Evolutionary conservation across 2,797 vertebrate species (phyloP).

Genomic region (Muscicapa striata): DNA sequence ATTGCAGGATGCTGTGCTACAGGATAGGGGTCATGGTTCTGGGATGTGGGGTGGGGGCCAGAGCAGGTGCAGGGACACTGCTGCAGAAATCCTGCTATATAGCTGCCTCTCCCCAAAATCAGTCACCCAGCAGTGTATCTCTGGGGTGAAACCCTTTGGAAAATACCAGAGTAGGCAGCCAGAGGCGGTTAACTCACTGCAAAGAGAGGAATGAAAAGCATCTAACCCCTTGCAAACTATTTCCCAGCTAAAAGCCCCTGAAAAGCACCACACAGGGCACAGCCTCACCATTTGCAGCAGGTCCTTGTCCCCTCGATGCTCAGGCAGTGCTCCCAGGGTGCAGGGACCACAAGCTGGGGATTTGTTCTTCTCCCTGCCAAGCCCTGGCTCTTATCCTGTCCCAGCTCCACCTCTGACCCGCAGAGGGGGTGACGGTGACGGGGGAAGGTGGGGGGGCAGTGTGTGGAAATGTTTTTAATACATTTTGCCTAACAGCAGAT

Average conservation of each 20-base stretch:
- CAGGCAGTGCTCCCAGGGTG: background rate
- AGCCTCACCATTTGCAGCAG: slow-evolving; percentile 50
- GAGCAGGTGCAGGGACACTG: background rate
- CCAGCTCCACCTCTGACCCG: slow-evolving; percentile 12
- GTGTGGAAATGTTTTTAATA: background rate
- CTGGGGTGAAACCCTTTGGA: background rate
- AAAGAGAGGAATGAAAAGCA: background rate
- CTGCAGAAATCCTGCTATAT: background rate
- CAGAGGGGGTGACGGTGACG: background rate
- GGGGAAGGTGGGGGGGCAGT: background rate
- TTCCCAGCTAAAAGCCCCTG: background rate
- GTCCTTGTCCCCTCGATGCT: background rate
- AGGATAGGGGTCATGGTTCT: background rate
- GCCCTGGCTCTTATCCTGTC: slow-evolving; percentile 14
- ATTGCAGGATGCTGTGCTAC: background rate
- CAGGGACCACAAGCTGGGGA: background rate
- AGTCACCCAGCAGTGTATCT: background rate
- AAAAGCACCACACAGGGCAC: background rate
- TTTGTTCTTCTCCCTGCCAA: background rate
- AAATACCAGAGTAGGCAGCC: background rate
- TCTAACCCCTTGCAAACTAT: background rate
- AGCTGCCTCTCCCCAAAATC: background rate
- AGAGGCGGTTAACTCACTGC: rapidly evolving
- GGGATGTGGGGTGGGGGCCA: background rate
- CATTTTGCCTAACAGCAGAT: slow-evolving; percentile 30